phyloP scores from a whole-genome alignment of 2,888 invertebrate genomes.

The Neoitamus cyanurus region DNA sequence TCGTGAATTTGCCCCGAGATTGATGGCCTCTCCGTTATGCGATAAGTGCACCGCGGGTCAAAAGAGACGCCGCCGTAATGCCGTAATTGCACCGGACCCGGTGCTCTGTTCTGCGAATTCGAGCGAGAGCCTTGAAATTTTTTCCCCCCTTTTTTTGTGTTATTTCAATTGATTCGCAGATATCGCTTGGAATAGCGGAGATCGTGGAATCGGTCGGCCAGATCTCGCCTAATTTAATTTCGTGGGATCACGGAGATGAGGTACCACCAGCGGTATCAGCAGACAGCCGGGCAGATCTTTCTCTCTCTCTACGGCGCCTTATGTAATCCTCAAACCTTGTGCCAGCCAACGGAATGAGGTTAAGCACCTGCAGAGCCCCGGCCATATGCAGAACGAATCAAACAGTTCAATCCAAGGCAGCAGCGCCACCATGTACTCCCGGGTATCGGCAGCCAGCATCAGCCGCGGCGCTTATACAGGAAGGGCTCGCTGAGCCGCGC shows the following conservation, averaged over 20 bases:
- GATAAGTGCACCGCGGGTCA: slow-evolving; percentile 30
- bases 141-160: not conserved
- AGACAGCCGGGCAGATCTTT: not conserved
- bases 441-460: not conserved
- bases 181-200: not conserved
- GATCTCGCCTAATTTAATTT: slow-evolving; percentile 35
- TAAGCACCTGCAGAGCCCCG: slow-evolving; percentile 14
- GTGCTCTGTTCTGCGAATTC: not conserved
- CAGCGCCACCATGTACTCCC: not conserved
- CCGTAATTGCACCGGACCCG: slow-evolving; percentile 22
- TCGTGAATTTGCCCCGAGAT: slow-evolving; percentile 43
- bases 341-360: slow-evolving; percentile 1
- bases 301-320: not conserved
- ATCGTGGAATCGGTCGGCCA: not conserved
- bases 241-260: slow-evolving; percentile 11
- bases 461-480: not conserved
- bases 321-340: slow-evolving; percentile 1
- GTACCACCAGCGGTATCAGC: not conserved
- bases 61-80: slow-evolving; percentile 17
- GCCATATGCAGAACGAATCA: slow-evolving; percentile 4
- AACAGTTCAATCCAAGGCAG: not conserved
- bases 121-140: slow-evolving; percentile 21
- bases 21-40: slow-evolving; percentile 40
- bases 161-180: slow-evolving; percentile 11
- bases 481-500: slow-evolving; percentile 1